Base-by-base conservation (phyloP, 2,888 invertebrate genomes). In the Dryobotodes eremita region DNA sequence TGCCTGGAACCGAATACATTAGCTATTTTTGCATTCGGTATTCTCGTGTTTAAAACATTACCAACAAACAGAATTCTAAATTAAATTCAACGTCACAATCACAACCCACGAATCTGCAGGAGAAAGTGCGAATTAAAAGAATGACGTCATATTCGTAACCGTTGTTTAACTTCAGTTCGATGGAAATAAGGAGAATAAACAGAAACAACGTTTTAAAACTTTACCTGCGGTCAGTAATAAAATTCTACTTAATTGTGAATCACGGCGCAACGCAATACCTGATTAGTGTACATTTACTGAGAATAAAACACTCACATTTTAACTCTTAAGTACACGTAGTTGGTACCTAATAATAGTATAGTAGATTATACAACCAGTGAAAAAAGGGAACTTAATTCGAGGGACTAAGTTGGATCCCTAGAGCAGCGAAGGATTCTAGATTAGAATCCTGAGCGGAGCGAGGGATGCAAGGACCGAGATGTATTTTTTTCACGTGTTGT, bases 71-170 rank as follows among this genome's bases (percentile, higher is more conserved):
- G 31, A 72, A 46, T 5, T 36, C n/a, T 20, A 20, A 68, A 65
- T 61, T 23, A 53, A 79, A 48, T 53, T 61, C n/a, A 15, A 70
- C 66, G 20, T n/a, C 17, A 65, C 55, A 65, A 50, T 74, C n/a
- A 5, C 66, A 75, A 71, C 31, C 50, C 42, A 71, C 57, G 57
- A 77, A 82, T 57, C 23, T 75, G 36, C 65, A 75, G 64, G 72
- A 64, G 72, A 84, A 85, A 85, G 82, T 82, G 72, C 20, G 69
- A 62, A 59, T 53, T 64, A 59, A 79, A 78, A 71, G n/a, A 50
- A 85, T 85, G 75, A 26, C 85, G 78, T 78, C 79, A 82, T 55
- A 36, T 42, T n/a, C 72, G 66, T 79, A 68, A 71, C 46, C 57
- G 42, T 53, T 53, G 50, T 10, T 75, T 78, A 72, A 48, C 68